A percentile compares a stretch with the other conserved stretches of the same genome.
Evolutionary conservation across 2,113 vertebrate species (phyloP).

Genomic region (Aegithalos caudatus): DNA sequence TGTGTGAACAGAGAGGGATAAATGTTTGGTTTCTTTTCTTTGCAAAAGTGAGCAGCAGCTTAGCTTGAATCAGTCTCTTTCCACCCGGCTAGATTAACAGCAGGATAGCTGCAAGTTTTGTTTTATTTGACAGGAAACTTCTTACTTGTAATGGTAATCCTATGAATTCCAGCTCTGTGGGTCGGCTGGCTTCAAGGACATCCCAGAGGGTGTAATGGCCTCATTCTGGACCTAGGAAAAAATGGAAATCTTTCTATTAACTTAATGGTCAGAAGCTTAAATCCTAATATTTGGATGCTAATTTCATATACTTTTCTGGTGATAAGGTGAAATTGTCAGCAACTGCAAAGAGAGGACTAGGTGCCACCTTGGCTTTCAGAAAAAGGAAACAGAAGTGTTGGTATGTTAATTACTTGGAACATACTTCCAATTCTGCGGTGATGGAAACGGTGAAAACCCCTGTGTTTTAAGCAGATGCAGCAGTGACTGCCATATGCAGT

Average conservation of each 20-base stretch:
- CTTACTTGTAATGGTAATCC: neutral
- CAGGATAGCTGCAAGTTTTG: constrained; percentile 15
- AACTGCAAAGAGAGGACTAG: neutral
- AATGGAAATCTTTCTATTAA: neutral
- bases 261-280: neutral
- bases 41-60: neutral
- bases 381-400: neutral
- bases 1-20: neutral
- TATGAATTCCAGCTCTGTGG: neutral
- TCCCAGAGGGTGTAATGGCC: neutral
- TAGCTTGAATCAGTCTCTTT: constrained; percentile 1
- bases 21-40: constrained; percentile 15
- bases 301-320: neutral
- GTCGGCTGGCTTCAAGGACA: neutral
- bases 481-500: neutral
- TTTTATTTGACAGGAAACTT: constrained; percentile 19
- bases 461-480: neutral
- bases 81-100: neutral
- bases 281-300: neutral
- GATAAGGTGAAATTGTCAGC: neutral
- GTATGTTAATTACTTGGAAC: neutral
- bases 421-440: neutral
- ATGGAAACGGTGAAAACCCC: neutral
- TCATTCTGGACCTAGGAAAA: neutral
- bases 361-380: neutral